A percentile compares a stretch with the other conserved stretches of the same genome.
These are phyloP conservation scores for Gryllus longicercus DNA, from an alignment of 2,888 invertebrate genomes.

Conservation along the genomic window DNA sequence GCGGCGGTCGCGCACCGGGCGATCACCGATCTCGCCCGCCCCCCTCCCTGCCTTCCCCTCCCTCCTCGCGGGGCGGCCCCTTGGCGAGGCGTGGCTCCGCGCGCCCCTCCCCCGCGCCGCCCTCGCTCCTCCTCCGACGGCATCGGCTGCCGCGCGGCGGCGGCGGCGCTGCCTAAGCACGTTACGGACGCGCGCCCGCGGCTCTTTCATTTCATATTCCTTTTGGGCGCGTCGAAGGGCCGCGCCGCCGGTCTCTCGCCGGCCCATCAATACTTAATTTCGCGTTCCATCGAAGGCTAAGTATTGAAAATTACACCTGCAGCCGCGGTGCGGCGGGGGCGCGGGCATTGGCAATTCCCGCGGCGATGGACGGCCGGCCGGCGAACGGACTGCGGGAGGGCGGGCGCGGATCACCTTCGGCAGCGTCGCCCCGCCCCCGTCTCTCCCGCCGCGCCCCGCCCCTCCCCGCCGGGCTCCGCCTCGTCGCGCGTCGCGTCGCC, in stretches of 20 bases:
- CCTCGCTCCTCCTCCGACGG: too few species aligned
- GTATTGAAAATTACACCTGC: slow-evolving; percentile 17
- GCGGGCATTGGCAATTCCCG: neutral
- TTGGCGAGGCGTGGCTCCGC: too few species aligned
- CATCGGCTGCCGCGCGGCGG: too few species aligned
- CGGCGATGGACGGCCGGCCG: neutral
- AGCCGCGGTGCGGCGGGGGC: neutral
- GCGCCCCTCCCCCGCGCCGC: too few species aligned
- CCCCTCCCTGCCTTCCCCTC: neutral
- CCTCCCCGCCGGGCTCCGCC: neutral
- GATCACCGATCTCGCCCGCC: neutral
- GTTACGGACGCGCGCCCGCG: neutral
- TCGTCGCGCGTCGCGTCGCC: neutral
- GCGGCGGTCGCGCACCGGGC: neutral
- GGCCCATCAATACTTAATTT: slow-evolving; percentile 1
- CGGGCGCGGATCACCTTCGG: neutral
- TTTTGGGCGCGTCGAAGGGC: neutral
- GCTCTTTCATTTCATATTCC: slow-evolving; percentile 8
- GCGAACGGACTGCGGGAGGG: neutral
- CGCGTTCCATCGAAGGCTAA: slow-evolving; percentile 17
- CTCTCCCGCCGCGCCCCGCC: neutral
- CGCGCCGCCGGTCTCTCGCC: neutral
- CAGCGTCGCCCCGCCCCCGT: neutral
- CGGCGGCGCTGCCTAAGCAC: neutral
- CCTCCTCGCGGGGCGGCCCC: neutral